These are phyloP conservation scores for Diphyllodes magnificus DNA, from an alignment of 2,113 vertebrate species.

Conservation along the genomic window DNA sequence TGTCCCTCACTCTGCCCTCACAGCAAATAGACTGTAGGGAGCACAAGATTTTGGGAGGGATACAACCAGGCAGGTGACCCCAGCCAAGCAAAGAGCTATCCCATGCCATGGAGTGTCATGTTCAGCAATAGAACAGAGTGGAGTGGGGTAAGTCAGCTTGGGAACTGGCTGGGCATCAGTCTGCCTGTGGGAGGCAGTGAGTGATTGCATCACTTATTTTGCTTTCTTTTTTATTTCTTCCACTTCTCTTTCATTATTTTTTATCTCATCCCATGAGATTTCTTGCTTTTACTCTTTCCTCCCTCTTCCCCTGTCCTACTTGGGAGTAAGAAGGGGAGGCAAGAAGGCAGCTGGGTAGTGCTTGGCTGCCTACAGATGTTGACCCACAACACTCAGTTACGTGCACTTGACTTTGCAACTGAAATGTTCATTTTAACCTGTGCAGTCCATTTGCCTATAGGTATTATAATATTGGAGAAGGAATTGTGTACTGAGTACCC, in stretches of 20 bases:
- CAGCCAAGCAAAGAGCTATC: background rate
- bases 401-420: background rate
- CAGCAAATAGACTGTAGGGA: accelerated
- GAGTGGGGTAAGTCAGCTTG: background rate
- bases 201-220: background rate
- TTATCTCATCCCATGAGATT: background rate
- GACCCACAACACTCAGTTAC: background rate
- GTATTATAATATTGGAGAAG: background rate
- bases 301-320: background rate
- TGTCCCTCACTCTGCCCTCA: background rate
- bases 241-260: background rate
- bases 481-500: background rate
- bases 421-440: background rate
- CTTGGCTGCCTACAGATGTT: background rate
- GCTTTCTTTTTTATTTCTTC: background rate
- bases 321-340: background rate
- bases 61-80: background rate
- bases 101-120: accelerated
- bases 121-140: background rate
- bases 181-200: background rate
- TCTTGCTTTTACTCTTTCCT: background rate
- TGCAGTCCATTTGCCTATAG: background rate
- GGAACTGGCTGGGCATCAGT: background rate
- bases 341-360: background rate
- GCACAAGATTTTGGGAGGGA: background rate